phyloP scores from a whole-genome alignment of 2,888 invertebrate species.

The Uropetala carovei region DNA sequence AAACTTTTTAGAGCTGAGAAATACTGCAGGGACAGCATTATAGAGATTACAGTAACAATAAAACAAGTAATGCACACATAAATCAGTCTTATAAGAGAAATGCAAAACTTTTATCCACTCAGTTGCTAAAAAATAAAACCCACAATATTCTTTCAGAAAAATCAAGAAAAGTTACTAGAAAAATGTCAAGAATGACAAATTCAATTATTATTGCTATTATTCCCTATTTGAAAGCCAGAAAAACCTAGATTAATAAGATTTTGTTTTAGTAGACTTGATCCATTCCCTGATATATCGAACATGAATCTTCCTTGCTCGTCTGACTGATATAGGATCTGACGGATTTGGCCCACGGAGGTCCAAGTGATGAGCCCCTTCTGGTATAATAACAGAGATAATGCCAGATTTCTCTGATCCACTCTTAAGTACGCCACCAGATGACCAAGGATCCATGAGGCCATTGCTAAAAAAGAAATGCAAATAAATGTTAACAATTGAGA shows the following conservation, averaged over 20 bases:
- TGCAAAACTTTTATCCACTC: too few species aligned
- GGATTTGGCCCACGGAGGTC: constrained; percentile 84
- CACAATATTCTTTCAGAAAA: too few species aligned
- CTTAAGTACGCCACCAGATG: constrained; percentile 87
- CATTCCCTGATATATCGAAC: constrained; percentile 80
- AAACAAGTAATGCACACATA: too few species aligned
- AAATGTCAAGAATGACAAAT: too few species aligned
- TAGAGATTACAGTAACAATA: too few species aligned
- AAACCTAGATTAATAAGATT: neutral
- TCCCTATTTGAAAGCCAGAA: too few species aligned
- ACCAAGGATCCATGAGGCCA: constrained; percentile 92
- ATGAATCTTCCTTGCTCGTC: constrained; percentile 80
- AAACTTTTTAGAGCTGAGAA: too few species aligned
- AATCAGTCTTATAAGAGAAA: too few species aligned
- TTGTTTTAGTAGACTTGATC: constrained; percentile 73
- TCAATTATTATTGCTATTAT: too few species aligned
- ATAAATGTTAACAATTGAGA: neutral
- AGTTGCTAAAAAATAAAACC: too few species aligned
- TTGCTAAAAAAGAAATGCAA: constrained; percentile 78
- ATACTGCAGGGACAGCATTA: too few species aligned
- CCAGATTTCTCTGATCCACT: constrained; percentile 79
- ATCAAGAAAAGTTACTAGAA: too few species aligned
- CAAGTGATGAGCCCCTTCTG: constrained; percentile 91
- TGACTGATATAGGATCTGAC: constrained; percentile 82
- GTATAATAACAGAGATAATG: constrained; percentile 84